These are phyloP conservation scores for Tenebrio molitor DNA, from an alignment of 1,140 invertebrate genomes.

Conservation along the genomic window DNA sequence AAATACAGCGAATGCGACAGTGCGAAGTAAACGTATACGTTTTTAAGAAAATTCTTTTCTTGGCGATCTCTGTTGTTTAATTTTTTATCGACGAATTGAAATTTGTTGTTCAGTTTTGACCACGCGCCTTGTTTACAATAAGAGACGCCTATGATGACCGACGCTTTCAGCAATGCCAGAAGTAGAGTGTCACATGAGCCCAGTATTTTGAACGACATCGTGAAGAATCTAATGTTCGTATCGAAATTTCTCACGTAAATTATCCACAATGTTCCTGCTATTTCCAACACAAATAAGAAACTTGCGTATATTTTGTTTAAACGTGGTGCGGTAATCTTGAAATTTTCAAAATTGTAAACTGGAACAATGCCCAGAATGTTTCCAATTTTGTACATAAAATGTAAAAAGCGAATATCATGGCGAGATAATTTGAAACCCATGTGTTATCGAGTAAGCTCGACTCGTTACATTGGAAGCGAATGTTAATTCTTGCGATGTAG, in stretches of 20 bases:
- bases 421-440: neutral
- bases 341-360: constrained; percentile 14
- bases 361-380: neutral
- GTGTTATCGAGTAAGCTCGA: neutral
- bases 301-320: constrained; percentile 3
- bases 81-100: constrained; percentile 27
- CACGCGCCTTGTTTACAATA: neutral
- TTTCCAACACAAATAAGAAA: neutral
- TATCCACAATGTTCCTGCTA: neutral
- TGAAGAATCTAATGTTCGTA: neutral
- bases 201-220: neutral
- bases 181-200: constrained; percentile 5
- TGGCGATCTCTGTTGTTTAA: neutral
- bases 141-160: neutral
- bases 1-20: neutral
- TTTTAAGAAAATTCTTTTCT: constrained; percentile 2
- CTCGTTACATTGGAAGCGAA: too few species aligned
- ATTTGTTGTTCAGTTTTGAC: constrained; percentile 27
- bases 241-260: neutral
- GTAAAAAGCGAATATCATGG: constrained; percentile 13
- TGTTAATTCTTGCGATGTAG: too few species aligned
- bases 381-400: constrained; percentile 20
- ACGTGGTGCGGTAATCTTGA: neutral
- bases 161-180: neutral
- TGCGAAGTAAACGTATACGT: constrained; percentile 5